Conservation (phyloP, 2,113 vertebrate genomes). For the Bettongia penicillata region DNA sequence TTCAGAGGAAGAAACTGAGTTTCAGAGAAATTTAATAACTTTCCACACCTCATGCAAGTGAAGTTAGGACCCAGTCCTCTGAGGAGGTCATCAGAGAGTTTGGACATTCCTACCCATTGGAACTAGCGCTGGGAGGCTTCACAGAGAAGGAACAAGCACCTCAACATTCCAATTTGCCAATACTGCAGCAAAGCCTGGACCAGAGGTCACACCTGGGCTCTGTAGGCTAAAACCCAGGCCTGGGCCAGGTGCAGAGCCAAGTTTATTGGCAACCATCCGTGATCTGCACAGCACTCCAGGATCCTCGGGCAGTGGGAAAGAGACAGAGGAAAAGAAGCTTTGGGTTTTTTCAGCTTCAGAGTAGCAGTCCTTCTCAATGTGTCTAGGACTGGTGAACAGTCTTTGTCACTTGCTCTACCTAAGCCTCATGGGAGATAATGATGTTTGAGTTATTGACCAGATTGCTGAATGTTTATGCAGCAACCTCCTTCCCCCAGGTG, state of each 20-base stretch:
- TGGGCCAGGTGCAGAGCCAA: neutral
- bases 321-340: neutral
- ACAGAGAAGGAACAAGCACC: neutral
- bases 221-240: neutral
- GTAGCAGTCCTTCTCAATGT: neutral
- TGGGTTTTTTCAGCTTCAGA: neutral
- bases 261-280: neutral
- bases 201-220: neutral
- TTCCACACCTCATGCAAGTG: neutral
- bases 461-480: neutral
- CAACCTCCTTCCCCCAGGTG: neutral
- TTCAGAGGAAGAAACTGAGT: neutral
- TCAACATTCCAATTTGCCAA: neutral
- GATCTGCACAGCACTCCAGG: neutral
- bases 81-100: neutral
- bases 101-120: neutral
- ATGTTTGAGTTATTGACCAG: neutral
- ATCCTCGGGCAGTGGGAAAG: neutral
- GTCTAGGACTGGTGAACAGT: neutral
- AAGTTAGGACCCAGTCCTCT: neutral
- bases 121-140: neutral
- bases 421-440: neutral
- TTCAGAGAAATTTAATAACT: neutral
- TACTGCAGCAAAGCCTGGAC: neutral
- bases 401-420: neutral